These are phyloP conservation scores for Corythaixoides concolor DNA, from an alignment of 2,113 vertebrate species.

Conservation along the genomic window DNA sequence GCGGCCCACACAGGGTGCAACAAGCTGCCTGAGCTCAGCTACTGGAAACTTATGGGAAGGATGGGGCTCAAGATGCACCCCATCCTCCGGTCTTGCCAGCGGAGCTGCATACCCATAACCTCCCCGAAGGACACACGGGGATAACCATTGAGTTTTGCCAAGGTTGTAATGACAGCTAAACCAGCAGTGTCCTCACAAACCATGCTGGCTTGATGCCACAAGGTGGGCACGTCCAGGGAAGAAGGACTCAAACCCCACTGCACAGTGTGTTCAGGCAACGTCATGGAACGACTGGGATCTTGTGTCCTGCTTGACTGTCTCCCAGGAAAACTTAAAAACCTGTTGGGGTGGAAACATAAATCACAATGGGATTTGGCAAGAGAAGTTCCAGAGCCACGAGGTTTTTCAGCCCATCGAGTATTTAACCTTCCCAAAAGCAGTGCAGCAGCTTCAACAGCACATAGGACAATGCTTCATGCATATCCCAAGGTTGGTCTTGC, in stretches of 20 bases:
- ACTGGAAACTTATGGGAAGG: background rate
- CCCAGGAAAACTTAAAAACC: background rate
- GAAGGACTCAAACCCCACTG: background rate
- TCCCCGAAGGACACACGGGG: background rate
- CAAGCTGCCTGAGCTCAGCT: background rate
- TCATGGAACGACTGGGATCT: background rate
- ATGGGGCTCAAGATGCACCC: background rate
- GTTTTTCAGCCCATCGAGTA: background rate
- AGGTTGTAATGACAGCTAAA: background rate
- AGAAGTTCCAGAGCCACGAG: background rate
- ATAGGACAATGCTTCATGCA: background rate
- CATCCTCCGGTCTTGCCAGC: background rate
- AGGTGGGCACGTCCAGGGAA: background rate
- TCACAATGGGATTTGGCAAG: background rate
- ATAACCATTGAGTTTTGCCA: background rate
- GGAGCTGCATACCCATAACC: background rate
- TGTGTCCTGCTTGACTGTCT: background rate
- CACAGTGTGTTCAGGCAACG: fast-evolving
- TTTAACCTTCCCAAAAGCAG: background rate
- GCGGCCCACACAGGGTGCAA: background rate
- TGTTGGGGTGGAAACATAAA: background rate
- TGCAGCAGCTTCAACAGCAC: background rate
- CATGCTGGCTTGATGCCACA: background rate
- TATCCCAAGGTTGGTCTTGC: fast-evolving
- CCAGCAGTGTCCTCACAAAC: background rate